Conservation (phyloP, 2,888 invertebrate genomes). For the Leptopilina myrica region DNA sequence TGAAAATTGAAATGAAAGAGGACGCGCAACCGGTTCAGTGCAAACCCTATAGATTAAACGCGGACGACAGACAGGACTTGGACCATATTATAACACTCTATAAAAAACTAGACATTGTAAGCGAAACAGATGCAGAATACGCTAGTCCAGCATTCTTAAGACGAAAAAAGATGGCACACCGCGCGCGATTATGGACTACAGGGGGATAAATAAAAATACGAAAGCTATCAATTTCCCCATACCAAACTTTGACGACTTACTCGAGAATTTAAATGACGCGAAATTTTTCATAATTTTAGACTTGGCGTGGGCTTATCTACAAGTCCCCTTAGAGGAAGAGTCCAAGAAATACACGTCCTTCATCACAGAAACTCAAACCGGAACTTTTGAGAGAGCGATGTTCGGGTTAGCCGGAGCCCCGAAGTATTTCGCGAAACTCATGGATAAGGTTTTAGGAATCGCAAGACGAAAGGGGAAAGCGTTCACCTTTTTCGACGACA, state of each 20-base stretch:
- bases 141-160: not conserved
- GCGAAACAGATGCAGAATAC: conserved; percentile 11
- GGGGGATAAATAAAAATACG: conserved; percentile 52
- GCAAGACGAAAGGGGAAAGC: conserved; percentile 12
- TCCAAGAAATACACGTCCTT: conserved; percentile 47
- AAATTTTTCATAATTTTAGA: conserved; percentile 43
- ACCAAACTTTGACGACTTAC: conserved; percentile 46
- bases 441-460: conserved; percentile 38
- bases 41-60: conserved; percentile 13
- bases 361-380: conserved; percentile 46
- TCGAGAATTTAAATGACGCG: conserved; percentile 38
- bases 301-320: conserved; percentile 42
- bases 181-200: conserved; percentile 54
- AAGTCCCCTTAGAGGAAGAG: conserved; percentile 40
- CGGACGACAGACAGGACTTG: conserved; percentile 43
- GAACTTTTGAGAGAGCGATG: conserved; percentile 46
- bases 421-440: conserved; percentile 45
- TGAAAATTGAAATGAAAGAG: conserved; percentile 50
- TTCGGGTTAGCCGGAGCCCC: conserved; percentile 45
- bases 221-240: conserved; percentile 52
- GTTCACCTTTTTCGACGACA: not conserved
- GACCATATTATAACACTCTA: conserved; percentile 39
- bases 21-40: conserved; percentile 19
- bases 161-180: conserved; percentile 47
- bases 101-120: conserved; percentile 43